A percentile compares a stretch with the other conserved stretches of the same genome.
These are phyloP conservation scores for Eubasilissa regina DNA, from an alignment of 1,140 invertebrate genomes.

Conservation along the genomic window DNA sequence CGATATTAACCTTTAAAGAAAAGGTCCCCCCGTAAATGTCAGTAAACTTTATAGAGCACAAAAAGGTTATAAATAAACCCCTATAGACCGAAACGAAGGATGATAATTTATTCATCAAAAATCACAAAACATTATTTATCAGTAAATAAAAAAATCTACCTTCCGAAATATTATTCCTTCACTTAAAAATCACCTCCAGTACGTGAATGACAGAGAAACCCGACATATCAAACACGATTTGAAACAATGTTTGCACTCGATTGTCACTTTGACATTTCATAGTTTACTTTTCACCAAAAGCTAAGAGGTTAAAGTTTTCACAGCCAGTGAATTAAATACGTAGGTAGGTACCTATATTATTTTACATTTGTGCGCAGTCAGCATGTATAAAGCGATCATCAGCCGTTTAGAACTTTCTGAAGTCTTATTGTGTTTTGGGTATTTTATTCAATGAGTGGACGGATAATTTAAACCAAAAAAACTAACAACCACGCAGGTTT, in stretches of 20 bases:
- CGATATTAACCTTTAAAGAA: slow-evolving; percentile 3
- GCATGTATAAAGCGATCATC: background rate
- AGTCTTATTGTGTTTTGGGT: too few relatives aligned
- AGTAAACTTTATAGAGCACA: slow-evolving; percentile 15
- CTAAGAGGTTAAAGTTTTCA: background rate
- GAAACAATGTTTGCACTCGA: slow-evolving; percentile 4
- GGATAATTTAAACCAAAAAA: background rate
- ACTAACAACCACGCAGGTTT: background rate
- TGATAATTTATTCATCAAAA: too few relatives aligned
- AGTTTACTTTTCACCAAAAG: background rate
- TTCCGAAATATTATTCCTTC: background rate
- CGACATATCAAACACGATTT: background rate
- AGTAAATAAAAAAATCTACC: background rate
- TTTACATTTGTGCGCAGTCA: background rate
- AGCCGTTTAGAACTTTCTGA: too few relatives aligned
- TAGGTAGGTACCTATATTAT: slow-evolving; percentile 22
- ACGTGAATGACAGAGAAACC: too few relatives aligned
- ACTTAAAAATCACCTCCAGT: too few relatives aligned
- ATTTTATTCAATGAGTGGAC: background rate
- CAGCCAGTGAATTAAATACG: slow-evolving; percentile 6
- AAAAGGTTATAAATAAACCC: slow-evolving; percentile 29
- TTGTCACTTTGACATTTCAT: slow-evolving; percentile 35
- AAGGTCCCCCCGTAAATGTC: slow-evolving; percentile 28
- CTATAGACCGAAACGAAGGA: background rate
- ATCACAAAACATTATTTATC: too few relatives aligned